These are phyloP conservation scores for Drosophila serrata DNA, from an alignment of 1,140 invertebrate species.

Conservation along the genomic window DNA sequence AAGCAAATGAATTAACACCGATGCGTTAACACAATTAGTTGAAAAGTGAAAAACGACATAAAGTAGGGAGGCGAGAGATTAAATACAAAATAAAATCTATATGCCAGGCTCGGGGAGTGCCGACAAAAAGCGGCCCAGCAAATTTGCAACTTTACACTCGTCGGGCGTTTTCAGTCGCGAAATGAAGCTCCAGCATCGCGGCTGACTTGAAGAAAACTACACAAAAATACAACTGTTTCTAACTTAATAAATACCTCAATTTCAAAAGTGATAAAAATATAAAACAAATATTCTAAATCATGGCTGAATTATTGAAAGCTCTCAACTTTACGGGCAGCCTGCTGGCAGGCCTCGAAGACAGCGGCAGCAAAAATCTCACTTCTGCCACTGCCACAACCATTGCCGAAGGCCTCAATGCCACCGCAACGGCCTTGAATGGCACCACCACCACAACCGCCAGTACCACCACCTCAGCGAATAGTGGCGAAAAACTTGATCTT, in stretches of 20 bases:
- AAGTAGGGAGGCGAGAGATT: slow-evolving; percentile 54
- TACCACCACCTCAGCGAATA: slow-evolving; percentile 34
- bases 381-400: slow-evolving; percentile 26
- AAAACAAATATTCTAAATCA: slow-evolving; percentile 17
- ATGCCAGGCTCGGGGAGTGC: slow-evolving; percentile 43
- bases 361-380: slow-evolving; percentile 16
- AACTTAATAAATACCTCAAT: slow-evolving; percentile 1
- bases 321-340: slow-evolving; percentile 72
- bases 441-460: slow-evolving; percentile 25
- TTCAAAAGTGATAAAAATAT: slow-evolving; percentile 21
- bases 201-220: slow-evolving; percentile 57
- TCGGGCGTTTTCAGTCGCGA: slow-evolving; percentile 68
- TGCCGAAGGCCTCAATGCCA: slow-evolving; percentile 50
- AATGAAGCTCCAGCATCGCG: slow-evolving; percentile 74
- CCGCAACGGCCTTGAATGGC: slow-evolving; percentile 41
- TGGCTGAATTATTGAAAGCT: slow-evolving; percentile 69
- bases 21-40: slow-evolving; percentile 80
- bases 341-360: slow-evolving; percentile 68
- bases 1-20: slow-evolving; percentile 78
- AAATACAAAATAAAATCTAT: slow-evolving; percentile 54
- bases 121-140: slow-evolving; percentile 69
- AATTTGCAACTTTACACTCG: slow-evolving; percentile 76
- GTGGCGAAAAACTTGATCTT: slow-evolving; percentile 68
- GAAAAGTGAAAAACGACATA: slow-evolving; percentile 73
- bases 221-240: slow-evolving; percentile 31